Base-by-base conservation (phyloP, 2,888 invertebrate species). In the Sarcophaga carnaria region DNA sequence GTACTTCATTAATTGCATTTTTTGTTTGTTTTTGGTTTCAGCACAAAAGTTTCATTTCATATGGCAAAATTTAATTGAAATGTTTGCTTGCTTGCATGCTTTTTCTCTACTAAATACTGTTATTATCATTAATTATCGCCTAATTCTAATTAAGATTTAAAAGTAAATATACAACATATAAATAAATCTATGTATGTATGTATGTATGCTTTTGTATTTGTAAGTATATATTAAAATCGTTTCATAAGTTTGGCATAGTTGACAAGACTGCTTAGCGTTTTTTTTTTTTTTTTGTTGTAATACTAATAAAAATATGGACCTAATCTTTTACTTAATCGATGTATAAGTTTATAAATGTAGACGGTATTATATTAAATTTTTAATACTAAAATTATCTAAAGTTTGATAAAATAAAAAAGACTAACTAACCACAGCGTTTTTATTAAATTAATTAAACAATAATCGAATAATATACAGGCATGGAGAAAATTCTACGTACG, bases 301-400 rank as follows among this genome's bases (percentile, higher is more conserved):
- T 64, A 27, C 67, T n/a, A 71, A 54, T 82, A 27, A 66, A 20
- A 78, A 79, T 80, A 83, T 86, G 86, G 71, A 86, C 83, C 67
- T 83, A 80, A 27, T 8, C 22, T 80, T 75, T 74, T 62, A 47
- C 22, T 81, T 67, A 77, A 74, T 86, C 86, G 86, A 86, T 86
- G 86, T 83, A 76, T 86, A 67, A 37, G 72, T 69, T 83, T 60
- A 60, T 83, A 22, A 54, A 22, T 83, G 64, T 80, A 86, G 86
- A 86, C 86, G 86, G 83, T 76, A 64, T 62, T 76, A 17, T 20
- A 72, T 77, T 37, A 37, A 59, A 37, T 64, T 8, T 67, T 67
- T 71, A 17, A 14, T 64, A 64, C 25, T 20, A 27, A 25, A 14
- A 27, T 25, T 25, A 25, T 11, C 25, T 20, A 25, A 22, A 37